Percentiles rank a stretch among this genome's conserved stretches.
These are phyloP conservation scores for Camelus dromedarius DNA, from an alignment of 2,113 vertebrate species.

Conservation along the genomic window DNA sequence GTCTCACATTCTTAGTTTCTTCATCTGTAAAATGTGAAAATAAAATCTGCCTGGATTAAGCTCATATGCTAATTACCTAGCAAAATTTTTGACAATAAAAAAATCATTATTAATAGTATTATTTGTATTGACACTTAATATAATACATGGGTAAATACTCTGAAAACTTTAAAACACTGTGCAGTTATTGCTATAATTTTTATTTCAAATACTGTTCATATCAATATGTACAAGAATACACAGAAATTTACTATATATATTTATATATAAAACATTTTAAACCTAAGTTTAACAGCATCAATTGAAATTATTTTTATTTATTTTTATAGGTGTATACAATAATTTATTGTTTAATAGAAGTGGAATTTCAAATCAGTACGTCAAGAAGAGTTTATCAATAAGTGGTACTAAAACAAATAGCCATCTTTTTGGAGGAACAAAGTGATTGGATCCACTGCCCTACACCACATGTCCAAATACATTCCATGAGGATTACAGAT, in stretches of 20 bases:
- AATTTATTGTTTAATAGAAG: too few species aligned
- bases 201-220: neutral
- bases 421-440: too few species aligned
- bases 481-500: too few species aligned
- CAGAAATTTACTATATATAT: neutral
- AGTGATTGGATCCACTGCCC: too few species aligned
- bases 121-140: neutral
- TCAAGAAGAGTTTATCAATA: too few species aligned
- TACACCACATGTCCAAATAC: too few species aligned
- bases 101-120: neutral
- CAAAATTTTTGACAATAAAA: neutral
- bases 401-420: too few species aligned
- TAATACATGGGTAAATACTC: neutral
- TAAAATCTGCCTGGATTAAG: neutral
- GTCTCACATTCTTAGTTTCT: neutral
- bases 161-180: constrained; percentile 15
- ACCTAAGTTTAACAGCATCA: neutral
- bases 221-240: neutral
- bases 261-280: neutral
- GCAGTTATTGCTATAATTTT: neutral
- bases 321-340: too few species aligned
- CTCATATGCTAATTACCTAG: neutral
- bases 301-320: neutral
- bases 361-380: too few species aligned
- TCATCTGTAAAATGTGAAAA: constrained; percentile 26